Base-by-base conservation (phyloP, 2,113 vertebrate genomes). In the Psittacara wagleri region DNA sequence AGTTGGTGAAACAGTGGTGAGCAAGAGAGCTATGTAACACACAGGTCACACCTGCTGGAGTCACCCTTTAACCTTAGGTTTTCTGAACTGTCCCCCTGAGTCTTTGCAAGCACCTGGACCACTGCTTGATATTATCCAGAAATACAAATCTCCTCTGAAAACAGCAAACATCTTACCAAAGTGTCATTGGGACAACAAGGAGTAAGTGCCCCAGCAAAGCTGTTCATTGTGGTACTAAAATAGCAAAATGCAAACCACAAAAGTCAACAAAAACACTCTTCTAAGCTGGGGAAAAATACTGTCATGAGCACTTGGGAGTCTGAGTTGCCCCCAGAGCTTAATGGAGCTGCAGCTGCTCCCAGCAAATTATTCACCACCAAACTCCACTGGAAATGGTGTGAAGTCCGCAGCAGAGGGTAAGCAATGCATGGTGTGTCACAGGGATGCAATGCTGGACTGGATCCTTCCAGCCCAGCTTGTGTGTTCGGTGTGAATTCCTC, bases 401-500 rank as follows among this genome's bases (percentile, higher is more conserved):
- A 89, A 84, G 27, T 37, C 76, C 8, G 3, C 23, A 69, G 44
- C 0, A 43, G 31, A 2, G 22, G 59, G 24, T 22, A 49, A 67
- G 64, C n/a, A 78, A 37, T 1, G 31, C 6, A 28, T 0, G 0
- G 28, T 35, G 33, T 35, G 41, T n/a, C 4, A 2, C 25, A 73
- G 8, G 37, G 33, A 20, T 2, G 2, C 27, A 81, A 31, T 7
- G 31, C 13, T 82, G 51, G 37, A 24, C 54, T 25, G 18, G 14
- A 29, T 64, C 35, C 44, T 89, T 89, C 35, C 6, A 76, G 55
- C 33, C 52, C 62, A 79, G 10, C 8, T n/a, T 17, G 18, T 28
- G 6, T 41, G 22, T 28, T 59, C 54, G 33, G 37, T 8, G 27
- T 35, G 51, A 74, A 55, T n/a, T 88, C 33, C 55, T 86, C 24